A percentile compares a stretch with the other conserved stretches of the same genome.
Evolutionary conservation across 2,888 invertebrate genomes (phyloP).

Genomic region (Griposia aprilina): DNA sequence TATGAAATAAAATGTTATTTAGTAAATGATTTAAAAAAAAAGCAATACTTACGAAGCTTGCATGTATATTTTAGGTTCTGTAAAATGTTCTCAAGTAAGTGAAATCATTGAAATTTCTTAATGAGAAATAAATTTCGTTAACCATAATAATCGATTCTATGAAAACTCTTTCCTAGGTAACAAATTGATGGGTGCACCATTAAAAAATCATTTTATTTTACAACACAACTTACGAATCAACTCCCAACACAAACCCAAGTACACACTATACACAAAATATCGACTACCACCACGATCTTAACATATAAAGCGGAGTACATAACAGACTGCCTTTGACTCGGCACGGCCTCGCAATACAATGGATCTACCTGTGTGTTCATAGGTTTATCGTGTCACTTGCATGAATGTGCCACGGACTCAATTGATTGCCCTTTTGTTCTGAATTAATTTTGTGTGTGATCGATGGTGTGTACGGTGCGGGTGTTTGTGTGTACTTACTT

Average conservation of each 20-base stretch:
- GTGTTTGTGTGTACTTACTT: background rate
- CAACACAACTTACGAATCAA: background rate
- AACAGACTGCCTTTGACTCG: conserved; percentile 57
- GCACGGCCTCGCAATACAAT: conserved; percentile 51
- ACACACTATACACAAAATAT: conserved; percentile 29
- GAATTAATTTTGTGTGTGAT: conserved; percentile 46
- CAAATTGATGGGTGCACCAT: background rate
- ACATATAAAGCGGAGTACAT: conserved; percentile 48
- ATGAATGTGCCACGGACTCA: conserved; percentile 39
- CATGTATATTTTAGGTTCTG: no score
- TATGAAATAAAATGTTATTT: no score
- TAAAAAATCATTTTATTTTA: background rate
- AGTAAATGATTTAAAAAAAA: no score
- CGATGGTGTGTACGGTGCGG: conserved; percentile 13
- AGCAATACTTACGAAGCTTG: no score
- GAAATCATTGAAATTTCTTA: no score
- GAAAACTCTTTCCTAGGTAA: background rate
- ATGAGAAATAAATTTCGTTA: no score
- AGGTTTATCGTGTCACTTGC: conserved; percentile 63
- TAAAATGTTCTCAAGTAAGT: no score
- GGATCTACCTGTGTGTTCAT: conserved; percentile 50
- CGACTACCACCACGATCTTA: conserved; percentile 33
- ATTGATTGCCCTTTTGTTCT: conserved; percentile 62
- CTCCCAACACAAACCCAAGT: background rate
- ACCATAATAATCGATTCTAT: background rate